Evolutionary conservation across 35 echinoderm and acorn worm species (phyloP).

Genomic region (Stichopus chloronotus): DNA sequence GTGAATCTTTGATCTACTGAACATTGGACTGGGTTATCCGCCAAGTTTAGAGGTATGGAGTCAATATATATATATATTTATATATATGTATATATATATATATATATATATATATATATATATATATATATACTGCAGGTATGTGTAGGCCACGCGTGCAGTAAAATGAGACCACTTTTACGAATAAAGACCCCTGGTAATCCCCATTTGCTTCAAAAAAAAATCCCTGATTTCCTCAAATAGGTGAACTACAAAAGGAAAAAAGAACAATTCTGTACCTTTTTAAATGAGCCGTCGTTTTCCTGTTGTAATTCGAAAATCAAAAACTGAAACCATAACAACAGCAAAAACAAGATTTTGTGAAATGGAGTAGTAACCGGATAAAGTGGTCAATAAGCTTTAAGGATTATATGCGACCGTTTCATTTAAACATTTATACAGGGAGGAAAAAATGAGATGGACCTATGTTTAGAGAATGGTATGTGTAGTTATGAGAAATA

Average conservation of each 20-base stretch:
- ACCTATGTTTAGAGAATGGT: no score
- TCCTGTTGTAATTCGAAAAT: conserved; percentile 16
- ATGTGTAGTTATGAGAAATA: no score
- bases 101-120: no score
- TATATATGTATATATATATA: no score
- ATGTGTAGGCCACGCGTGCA: neutral
- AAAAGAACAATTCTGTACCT: neutral
- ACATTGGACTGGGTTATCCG: no score
- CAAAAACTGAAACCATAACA: conserved; percentile 41
- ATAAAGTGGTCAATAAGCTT: neutral
- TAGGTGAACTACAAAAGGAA: neutral
- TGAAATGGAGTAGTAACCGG: neutral
- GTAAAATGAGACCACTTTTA: neutral
- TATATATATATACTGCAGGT: no score
- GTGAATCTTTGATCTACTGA: no score
- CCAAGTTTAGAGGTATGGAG: no score
- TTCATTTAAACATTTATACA: no score
- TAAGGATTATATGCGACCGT: no score
- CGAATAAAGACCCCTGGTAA: neutral
- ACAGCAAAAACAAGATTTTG: neutral
- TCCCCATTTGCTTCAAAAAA: conserved; percentile 9
- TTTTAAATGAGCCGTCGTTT: conserved; percentile 22
- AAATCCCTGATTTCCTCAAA: conserved; percentile 21
- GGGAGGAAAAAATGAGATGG: no score
- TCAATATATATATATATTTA: no score